Conservation (phyloP, 2,888 invertebrate species). For the Micoletzkya japonica region DNA sequence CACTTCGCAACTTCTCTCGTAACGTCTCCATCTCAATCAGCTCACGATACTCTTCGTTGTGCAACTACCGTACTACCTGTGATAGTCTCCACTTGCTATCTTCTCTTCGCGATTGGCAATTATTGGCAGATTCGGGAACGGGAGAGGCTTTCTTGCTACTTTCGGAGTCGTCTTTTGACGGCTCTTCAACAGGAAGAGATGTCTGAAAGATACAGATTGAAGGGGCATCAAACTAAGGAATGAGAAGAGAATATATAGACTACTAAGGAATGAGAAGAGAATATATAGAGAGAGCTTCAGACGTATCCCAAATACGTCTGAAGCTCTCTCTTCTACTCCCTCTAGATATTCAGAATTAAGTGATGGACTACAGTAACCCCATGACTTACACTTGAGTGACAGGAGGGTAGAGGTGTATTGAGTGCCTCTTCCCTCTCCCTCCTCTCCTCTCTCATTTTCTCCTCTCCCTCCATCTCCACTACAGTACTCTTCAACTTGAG, state of each 20-base stretch:
- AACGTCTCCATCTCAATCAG: not conserved
- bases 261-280: too few relatives aligned
- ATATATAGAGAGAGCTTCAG: not conserved
- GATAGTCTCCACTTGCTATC: constrained; percentile 1
- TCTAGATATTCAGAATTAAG: not conserved
- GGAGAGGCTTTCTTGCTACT: too few relatives aligned
- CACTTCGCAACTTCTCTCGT: constrained; percentile 1
- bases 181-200: too few relatives aligned
- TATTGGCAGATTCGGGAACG: too few relatives aligned
- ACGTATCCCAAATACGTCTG: not conserved
- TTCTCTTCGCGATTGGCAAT: too few relatives aligned
- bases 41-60: not conserved
- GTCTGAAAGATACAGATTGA: too few relatives aligned
- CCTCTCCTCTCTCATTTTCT: constrained; percentile 3
- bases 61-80: too few relatives aligned
- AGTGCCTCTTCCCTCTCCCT: not conserved
- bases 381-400: not conserved
- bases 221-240: too few relatives aligned
- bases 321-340: not conserved
- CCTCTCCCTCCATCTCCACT: constrained; percentile 14
- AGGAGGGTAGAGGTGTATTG: not conserved
- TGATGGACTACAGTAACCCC: not conserved
- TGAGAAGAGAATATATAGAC: too few relatives aligned
- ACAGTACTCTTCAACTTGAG: not conserved
- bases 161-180: too few relatives aligned